Base-by-base conservation (phyloP, 2,888 invertebrate species). In the Limenitis camilla region DNA sequence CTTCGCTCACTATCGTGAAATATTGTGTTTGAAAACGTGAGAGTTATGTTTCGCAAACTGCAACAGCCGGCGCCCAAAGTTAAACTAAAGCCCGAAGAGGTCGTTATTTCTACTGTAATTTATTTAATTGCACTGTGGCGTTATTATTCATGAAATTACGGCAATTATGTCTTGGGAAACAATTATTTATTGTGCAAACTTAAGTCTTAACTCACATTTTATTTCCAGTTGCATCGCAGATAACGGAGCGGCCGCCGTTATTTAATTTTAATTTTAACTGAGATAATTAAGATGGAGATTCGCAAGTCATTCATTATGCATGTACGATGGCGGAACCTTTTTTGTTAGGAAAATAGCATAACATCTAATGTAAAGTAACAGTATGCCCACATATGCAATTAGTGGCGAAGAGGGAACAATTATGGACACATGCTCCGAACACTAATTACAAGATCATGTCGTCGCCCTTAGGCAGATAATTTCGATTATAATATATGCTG, bases 111-210 rank as follows among this genome's bases (percentile, higher is more conserved):
- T 75, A 76, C 76, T 72, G 79, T 86, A 85, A 87, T 87, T 87
- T 86, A 87, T 87, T 84, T 87, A 87, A 87, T 87, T 87, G 86
- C 86, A 79, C 81, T 85, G 81, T 79, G 85, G 84, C 78, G 85
- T 83, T 85, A 87, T 87, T 87, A 87, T 86, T 87, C 87, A 87
- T 87, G 85, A 86, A 87, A 87, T 87, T 87, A 85, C 87, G 83
- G 87, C 85, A 85, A 87, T 87, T 87, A 86, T 75, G 85, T 75
- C 81, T 77, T 61, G 71, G 73, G 84, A 84, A 86, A 86, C 86
- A 86, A 85, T 86, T 86, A 87, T 87, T 87, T 87, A 87, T 86
- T 83, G 80, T 85, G 71, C 81, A 84, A 87, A 86, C 82, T 87
- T 83, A 72, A 78, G 76, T 76, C 77, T 76, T 86, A 86, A 86